Evolutionary conservation across 2,888 invertebrate genomes (phyloP).

Genomic region (Trachelus troglodyta): DNA sequence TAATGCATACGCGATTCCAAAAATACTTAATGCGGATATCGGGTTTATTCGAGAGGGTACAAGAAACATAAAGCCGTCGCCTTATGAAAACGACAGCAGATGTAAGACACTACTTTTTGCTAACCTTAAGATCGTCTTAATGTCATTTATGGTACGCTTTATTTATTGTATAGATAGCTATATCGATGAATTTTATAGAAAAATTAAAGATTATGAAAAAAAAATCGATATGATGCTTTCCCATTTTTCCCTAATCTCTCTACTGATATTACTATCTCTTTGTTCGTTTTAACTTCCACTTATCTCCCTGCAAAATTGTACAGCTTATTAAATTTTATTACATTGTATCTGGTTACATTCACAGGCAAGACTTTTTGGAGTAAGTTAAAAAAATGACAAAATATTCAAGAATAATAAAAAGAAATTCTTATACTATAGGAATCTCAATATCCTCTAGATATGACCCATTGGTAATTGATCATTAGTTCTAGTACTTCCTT

Average conservation of each 20-base stretch:
- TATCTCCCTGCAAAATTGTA: not conserved
- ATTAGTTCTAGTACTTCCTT: conserved; percentile 34
- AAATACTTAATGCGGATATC: not conserved
- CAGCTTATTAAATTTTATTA: not conserved
- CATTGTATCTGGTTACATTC: not conserved
- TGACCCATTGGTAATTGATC: conserved; percentile 58
- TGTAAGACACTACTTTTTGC: not conserved
- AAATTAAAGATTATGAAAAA: conserved; percentile 24
- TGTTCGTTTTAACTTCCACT: not conserved
- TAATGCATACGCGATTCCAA: not conserved
- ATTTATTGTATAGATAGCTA: conserved; percentile 41
- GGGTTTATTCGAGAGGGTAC: not conserved
- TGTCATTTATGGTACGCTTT: conserved; percentile 12
- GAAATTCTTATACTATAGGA: not conserved
- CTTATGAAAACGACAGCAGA: not conserved
- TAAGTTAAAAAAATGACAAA: not conserved
- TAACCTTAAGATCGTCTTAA: not conserved
- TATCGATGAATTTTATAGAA: conserved; percentile 44
- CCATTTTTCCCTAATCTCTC: not conserved
- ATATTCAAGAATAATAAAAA: not conserved
- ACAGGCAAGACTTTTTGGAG: not conserved
- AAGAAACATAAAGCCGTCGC: not conserved
- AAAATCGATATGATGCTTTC: not conserved
- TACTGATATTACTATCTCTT: not conserved
- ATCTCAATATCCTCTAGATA: conserved; percentile 37